Conservation (phyloP, 2,797 vertebrate genomes). For the Leptatherina wallacei region DNA sequence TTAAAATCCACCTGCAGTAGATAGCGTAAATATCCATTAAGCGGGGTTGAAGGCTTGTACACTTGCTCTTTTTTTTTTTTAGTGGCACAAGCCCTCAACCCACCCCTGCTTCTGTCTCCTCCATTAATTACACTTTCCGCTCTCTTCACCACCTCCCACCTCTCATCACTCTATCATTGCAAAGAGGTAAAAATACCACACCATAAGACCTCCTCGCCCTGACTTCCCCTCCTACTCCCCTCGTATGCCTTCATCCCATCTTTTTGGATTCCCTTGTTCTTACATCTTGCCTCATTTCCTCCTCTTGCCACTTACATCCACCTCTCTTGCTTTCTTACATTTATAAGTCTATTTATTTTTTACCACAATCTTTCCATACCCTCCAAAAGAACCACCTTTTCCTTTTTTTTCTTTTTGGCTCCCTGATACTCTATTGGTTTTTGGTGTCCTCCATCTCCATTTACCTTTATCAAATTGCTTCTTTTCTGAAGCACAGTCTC, state of each 20-base stretch:
- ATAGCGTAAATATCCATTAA: slow-evolving; percentile 15
- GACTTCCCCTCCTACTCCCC: neutral
- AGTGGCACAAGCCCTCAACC: slow-evolving; percentile 12
- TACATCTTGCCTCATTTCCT: slow-evolving; percentile 47
- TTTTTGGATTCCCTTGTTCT: slow-evolving; percentile 29
- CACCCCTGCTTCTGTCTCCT: slow-evolving; percentile 29
- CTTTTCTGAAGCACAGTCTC: slow-evolving; percentile 33
- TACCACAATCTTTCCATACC: slow-evolving; percentile 37
- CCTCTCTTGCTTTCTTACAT: slow-evolving; percentile 22
- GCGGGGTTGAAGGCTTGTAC: slow-evolving; percentile 30
- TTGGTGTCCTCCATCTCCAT: slow-evolving; percentile 41
- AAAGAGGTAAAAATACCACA: slow-evolving; percentile 58
- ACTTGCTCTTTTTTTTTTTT: slow-evolving; percentile 55
- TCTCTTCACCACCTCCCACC: slow-evolving; percentile 44
- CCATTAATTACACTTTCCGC: slow-evolving; percentile 67
- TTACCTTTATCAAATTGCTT: slow-evolving; percentile 38
- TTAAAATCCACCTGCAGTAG: slow-evolving; percentile 16
- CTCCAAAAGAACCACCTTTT: slow-evolving; percentile 41
- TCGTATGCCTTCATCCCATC: slow-evolving; percentile 22
- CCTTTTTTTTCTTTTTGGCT: slow-evolving; percentile 36
- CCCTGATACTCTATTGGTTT: slow-evolving; percentile 44
- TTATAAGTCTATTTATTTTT: slow-evolving; percentile 27
- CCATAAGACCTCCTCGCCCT: slow-evolving; percentile 21
- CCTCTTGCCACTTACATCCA: slow-evolving; percentile 20
- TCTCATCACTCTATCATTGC: slow-evolving; percentile 59